Evolutionary conservation across 2,888 invertebrate species (phyloP).

Genomic region (Xestia sexstrigata): DNA sequence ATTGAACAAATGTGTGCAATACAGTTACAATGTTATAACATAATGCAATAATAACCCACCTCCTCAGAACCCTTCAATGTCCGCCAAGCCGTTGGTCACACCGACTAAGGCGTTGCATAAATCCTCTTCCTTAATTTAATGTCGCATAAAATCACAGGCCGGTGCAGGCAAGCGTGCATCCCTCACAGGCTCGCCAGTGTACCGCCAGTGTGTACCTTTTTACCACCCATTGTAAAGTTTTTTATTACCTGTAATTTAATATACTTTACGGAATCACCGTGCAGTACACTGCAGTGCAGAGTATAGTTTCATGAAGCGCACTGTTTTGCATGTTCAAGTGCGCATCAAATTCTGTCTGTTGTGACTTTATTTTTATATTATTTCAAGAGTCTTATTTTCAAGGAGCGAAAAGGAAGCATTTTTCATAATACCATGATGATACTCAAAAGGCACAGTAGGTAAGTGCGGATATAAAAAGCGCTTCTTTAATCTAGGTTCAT

Average conservation of each 20-base stretch:
- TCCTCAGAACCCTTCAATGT: slow-evolving; percentile 35
- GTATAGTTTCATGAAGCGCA: slow-evolving; percentile 77
- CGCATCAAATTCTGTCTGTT: slow-evolving; percentile 60
- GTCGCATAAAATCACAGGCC: slow-evolving; percentile 80
- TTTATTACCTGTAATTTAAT: slow-evolving; percentile 87
- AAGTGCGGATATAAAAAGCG: slow-evolving; percentile 55
- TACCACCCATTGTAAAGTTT: slow-evolving; percentile 79
- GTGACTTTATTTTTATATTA: slow-evolving; percentile 48
- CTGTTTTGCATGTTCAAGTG: slow-evolving; percentile 71
- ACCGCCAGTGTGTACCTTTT: slow-evolving; percentile 70
- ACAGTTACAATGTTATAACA: slow-evolving; percentile 28
- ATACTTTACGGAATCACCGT: slow-evolving; percentile 82
- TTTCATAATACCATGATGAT: slow-evolving; percentile 44
- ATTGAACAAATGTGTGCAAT: slow-evolving; percentile 24
- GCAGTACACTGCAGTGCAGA: slow-evolving; percentile 75
- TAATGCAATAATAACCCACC: slow-evolving; percentile 28
- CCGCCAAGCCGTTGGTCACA: slow-evolving; percentile 39
- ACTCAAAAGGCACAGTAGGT: slow-evolving; percentile 29
- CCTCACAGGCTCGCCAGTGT: slow-evolving; percentile 67
- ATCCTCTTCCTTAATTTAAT: slow-evolving; percentile 78
- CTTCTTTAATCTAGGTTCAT: slow-evolving; percentile 73
- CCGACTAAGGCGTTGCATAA: slow-evolving; percentile 70
- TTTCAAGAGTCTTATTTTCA: slow-evolving; percentile 30
- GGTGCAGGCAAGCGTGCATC: slow-evolving; percentile 72
- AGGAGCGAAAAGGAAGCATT: slow-evolving; percentile 19